A percentile compares a stretch with the other conserved stretches of the same genome.
These are phyloP conservation scores for Homarus americanus DNA, from an alignment of 1,140 invertebrate genomes.

Conservation along the genomic window DNA sequence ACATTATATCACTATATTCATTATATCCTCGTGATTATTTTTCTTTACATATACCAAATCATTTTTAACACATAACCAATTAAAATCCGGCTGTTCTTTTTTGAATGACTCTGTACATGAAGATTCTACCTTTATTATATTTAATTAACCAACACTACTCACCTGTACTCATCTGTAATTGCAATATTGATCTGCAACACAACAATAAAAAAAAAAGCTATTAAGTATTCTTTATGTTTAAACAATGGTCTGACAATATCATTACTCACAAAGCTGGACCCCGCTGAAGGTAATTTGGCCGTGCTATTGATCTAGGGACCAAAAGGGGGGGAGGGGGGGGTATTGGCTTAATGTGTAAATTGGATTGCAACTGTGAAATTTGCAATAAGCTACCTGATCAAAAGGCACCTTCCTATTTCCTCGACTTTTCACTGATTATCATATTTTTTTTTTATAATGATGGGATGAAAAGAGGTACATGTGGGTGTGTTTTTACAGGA, in stretches of 20 bases:
- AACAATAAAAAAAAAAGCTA: not conserved
- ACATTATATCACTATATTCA: no score
- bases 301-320: slow-evolving; percentile 17
- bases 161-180: not conserved
- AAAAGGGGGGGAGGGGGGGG: no score
- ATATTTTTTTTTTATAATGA: not conserved
- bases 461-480: not conserved
- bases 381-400: slow-evolving; percentile 37
- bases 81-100: no score
- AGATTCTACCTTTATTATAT: no score
- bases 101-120: no score
- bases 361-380: slow-evolving; percentile 25
- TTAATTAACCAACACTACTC: no score
- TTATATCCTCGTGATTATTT: no score
- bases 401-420: not conserved
- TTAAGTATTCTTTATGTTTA: not conserved
- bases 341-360: slow-evolving; percentile 26
- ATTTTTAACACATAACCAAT: no score
- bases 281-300: slow-evolving; percentile 25
- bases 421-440: not conserved
- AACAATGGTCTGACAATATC: not conserved
- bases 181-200: not conserved
- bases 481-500: not conserved
- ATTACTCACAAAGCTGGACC: slow-evolving; percentile 15
- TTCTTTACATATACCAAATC: no score